A percentile compares a stretch with the other conserved stretches of the same genome.
Evolutionary conservation across 2,888 invertebrate species (phyloP).

Genomic region (Ormyrus pomaceus): DNA sequence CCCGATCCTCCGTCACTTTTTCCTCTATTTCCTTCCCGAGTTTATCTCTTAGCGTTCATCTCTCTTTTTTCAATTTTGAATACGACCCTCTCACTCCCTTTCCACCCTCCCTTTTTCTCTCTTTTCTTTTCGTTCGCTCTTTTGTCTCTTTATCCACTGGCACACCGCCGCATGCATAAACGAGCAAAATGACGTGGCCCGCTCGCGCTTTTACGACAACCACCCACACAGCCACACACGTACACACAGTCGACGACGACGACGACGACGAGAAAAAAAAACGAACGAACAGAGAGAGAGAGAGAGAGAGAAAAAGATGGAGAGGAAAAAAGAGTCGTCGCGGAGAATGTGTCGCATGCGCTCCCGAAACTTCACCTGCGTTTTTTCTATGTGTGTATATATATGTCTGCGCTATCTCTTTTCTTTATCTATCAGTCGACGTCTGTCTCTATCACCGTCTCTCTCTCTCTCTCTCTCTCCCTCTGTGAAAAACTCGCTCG

Average conservation of each 20-base stretch:
- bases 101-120: constrained; percentile 28
- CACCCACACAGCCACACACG: too few relatives aligned
- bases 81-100: constrained; percentile 11
- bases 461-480: neutral
- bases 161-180: constrained; percentile 54
- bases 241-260: neutral
- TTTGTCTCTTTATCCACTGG: constrained; percentile 66
- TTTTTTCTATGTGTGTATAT: neutral
- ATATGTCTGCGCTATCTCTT: neutral
- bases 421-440: neutral
- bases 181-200: constrained; percentile 39
- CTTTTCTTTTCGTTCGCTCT: constrained; percentile 48
- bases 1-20: neutral
- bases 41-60: constrained; percentile 11
- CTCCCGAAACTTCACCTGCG: constrained; percentile 1
- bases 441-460: constrained; percentile 9
- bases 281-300: neutral
- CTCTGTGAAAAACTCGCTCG: neutral
- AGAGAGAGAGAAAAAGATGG: constrained; percentile 7
- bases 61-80: constrained; percentile 29
- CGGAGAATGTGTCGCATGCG: constrained; percentile 45
- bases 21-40: constrained; percentile 5
- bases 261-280: constrained; percentile 1
- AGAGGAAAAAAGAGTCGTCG: constrained; percentile 13
- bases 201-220: constrained; percentile 19